Base-by-base conservation (phyloP, 1,140 invertebrate species). In the Telenomus remus region DNA sequence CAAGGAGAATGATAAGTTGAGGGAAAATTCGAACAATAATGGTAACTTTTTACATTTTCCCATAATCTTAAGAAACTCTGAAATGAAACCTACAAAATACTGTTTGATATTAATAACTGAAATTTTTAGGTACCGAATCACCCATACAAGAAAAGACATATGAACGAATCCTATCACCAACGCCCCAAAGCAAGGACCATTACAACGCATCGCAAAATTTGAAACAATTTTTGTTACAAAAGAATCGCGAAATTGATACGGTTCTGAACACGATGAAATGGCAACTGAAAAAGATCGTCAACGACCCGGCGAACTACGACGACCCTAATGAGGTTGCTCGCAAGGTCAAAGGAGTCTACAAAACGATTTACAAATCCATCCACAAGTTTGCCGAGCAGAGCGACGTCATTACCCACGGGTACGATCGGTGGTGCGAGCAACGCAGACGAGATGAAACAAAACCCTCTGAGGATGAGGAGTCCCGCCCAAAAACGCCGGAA, bases 231-330 rank as follows among this genome's bases (percentile, higher is more conserved):
- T 13, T 74, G 0, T 1, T 50, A 0, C 42, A 44, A 8, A 74
- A 74, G 11, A 74, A 74, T 13, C 50, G 63, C 0, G 71, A 74
- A 19, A 74, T 74, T 0, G 71, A 82, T 11, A 48, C 51, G 0
- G 77, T 78, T 3, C 66, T 87, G 9, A 73, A 74, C 5, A 66
- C 81, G 1, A 69, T 82, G 13, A 85, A 33, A 35, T 61, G 4
- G 53, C 80, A 43, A 10, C 55, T 87, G 7, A 73, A 79, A 2
- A 50, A 77, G 6, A 78, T 39, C 0, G 33, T 86, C 6, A 85
- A 86, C 15, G 81, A 86, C 16, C 78, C 79, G 0, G 19, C 65
- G 0, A 50, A 69, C 11, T 63, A 59, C 11, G 48, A 48, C 1
- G 35, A 66, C 10, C 1, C 39, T 7, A 10, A 3, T 4, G 15